Base-by-base conservation (phyloP, 1,140 invertebrate genomes). In the Cepaea nemoralis region DNA sequence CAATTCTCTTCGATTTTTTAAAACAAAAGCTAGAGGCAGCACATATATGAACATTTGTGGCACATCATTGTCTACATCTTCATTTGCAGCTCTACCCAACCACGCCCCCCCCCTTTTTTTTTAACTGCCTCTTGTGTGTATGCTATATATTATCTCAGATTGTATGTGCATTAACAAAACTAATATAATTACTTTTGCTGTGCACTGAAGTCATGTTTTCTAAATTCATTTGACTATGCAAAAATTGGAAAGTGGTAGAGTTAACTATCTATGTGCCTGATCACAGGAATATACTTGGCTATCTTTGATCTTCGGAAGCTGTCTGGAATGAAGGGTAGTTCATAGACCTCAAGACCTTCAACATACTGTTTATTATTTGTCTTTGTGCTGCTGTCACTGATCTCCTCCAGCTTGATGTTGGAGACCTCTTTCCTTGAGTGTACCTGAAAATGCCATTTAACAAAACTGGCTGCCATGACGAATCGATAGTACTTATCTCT, bases 271-370 rank as follows among this genome's bases (percentile, higher is more conserved):
- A 27, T 74, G 42, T 74, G 33, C n/a, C 40, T 10, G 33, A 74
- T 14, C 1, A 74, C 22, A 37, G 71, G 71, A 45, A 80, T 66
- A n/a, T 75, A 67, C 59, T 77, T 83, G 5, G 73, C 48, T 12
- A 83, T 14, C 42, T 40, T 50, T 19, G 75, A 77, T 19, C 33
- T 63, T 31, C 63, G 33, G 42, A 83, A 35, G 22, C 71, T 59
- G 5, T 71, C 55, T 69, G 79, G 83, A 24, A 83, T 33, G 55
- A 59, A 83, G 0, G 79, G 83, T n/a, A 81, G 45, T 39, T 77
- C 48, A 76, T 83, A 83, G 16, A 83, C 63, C 45, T 81, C 80
- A 19, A 67, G 16, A 33, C 80, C 73, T 71, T 83, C 79, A 6
- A 80, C 27, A n/a, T 77, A 59, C 27, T 40, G 42, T n/a, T n/a